Base-by-base conservation (phyloP, 2,888 invertebrate species). In the Invenusta paracnida region DNA sequence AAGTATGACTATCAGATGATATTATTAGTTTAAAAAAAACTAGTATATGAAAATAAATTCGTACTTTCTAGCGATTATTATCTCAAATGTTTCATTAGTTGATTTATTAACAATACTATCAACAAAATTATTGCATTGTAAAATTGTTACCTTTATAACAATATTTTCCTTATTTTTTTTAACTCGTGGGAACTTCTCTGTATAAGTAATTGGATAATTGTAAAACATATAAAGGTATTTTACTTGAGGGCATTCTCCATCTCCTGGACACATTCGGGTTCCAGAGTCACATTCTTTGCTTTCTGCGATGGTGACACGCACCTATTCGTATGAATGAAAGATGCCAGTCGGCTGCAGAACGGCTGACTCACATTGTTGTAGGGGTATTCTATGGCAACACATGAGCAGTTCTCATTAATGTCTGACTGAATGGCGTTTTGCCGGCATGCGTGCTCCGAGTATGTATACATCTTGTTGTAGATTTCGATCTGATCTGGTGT, bases 301-400 rank as follows among this genome's bases (percentile, higher is more conserved):
- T 31, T 67, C 11, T 5, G 1, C 2, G 27, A 23, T 30, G 30
- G 5, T 1, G 85, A 23, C 2, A 30, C 29, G 30, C 85, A 85
- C 25, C 30, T 30, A 30, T 85, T 29, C 23, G 17, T 85, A 5
- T 81, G n/a, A 17, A 87, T 28, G 48, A 87, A 87, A 13, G 28
- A 29, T 1, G 79, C 25, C 86, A 86, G 27, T 0, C 25, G 67
- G 30, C 79, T 79, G 31, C 86, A 86, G 79, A 48, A 86, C 13
- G 67, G 86, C 25, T 27, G 31, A 23, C n/a, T 27, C n/a, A 29
- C 27, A 17, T 87, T 86, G 66, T 29, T 25, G 29, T 31, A 25
- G 1, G 86, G 86, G 67, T 87, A 86, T 73, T 86, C 86, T 23
- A 86, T 87, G 29, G 86, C 86, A 28, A 27, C 29, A 29, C 86